A percentile compares a stretch with the other conserved stretches of the same genome.
These are phyloP conservation scores for Lepilemur septentrionalis DNA, from an alignment of 2,797 vertebrate species.

Conservation along the genomic window DNA sequence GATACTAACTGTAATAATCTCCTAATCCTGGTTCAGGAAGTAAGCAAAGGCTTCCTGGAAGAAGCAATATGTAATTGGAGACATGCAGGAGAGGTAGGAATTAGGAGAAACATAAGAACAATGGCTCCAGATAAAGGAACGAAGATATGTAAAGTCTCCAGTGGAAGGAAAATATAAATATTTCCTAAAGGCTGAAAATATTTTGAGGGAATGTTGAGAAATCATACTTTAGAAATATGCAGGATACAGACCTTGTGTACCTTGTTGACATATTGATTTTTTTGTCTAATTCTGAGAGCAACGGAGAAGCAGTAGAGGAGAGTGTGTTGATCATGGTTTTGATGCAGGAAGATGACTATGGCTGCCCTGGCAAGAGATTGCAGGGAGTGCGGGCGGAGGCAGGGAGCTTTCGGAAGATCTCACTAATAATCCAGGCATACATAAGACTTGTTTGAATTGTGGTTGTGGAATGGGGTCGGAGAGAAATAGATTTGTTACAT, in stretches of 20 bases:
- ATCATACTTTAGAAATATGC: background rate
- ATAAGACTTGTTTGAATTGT: background rate
- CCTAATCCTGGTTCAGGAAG: background rate
- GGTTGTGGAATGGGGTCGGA: background rate
- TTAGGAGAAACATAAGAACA: background rate
- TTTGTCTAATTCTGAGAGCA: background rate
- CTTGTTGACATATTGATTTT: background rate
- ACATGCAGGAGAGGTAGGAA: background rate
- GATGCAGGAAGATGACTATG: background rate
- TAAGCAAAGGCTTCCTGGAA: background rate
- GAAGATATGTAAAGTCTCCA: background rate
- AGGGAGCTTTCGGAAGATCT: background rate
- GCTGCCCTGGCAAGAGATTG: background rate
- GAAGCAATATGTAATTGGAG: background rate
- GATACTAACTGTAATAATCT: background rate
- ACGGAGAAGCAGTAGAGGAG: background rate
- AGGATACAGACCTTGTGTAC: no score
- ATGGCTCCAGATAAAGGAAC: background rate
- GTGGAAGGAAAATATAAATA: background rate
- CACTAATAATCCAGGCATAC: background rate
- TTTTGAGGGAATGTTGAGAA: background rate
- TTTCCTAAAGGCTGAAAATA: background rate
- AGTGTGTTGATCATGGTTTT: background rate
- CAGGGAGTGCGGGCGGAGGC: rapidly evolving
- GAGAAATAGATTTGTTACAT: background rate